A percentile compares a stretch with the other conserved stretches of the same genome.
phyloP scores from a whole-genome alignment of 2,113 vertebrate genomes.

The Myrmophylax atrothorax region DNA sequence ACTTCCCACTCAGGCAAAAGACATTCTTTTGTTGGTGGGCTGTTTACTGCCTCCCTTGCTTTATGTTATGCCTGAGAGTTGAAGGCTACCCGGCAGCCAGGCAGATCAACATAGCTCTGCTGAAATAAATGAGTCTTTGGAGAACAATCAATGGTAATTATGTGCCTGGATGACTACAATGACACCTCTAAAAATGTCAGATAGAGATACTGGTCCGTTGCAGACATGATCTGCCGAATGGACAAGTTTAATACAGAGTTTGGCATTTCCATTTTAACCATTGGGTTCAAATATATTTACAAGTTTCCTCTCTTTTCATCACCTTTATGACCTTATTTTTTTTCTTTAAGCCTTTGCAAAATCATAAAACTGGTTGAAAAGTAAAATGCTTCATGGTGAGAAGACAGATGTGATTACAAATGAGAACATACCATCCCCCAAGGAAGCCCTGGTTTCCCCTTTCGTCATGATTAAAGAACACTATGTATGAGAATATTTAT shows the following conservation, averaged over 20 bases:
- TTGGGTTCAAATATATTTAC: neutral
- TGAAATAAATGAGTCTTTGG: constrained; percentile 27
- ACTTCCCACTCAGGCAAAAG: neutral
- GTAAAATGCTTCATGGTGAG: neutral
- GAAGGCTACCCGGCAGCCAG: neutral
- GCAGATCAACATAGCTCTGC: neutral
- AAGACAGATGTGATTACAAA: constrained; percentile 43
- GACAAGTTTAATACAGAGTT: neutral
- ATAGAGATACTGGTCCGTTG: constrained; percentile 1
- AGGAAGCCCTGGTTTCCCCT: neutral
- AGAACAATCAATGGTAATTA: constrained; percentile 27
- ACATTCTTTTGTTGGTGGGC: neutral
- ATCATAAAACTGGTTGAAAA: constrained; percentile 30
- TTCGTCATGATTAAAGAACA: neutral
- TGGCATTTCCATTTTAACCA: constrained; percentile 13
- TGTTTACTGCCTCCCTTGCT: neutral
- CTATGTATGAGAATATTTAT: neutral
- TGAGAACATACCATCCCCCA: neutral
- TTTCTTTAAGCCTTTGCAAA: constrained; percentile 26
- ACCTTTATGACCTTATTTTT: neutral
- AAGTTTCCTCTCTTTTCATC: neutral
- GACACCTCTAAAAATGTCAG: constrained; percentile 33
- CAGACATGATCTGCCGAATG: neutral
- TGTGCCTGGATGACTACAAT: constrained; percentile 2
- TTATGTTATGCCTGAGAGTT: neutral